phyloP scores from a whole-genome alignment of 2,888 invertebrate species.

The Andrena praecox region DNA sequence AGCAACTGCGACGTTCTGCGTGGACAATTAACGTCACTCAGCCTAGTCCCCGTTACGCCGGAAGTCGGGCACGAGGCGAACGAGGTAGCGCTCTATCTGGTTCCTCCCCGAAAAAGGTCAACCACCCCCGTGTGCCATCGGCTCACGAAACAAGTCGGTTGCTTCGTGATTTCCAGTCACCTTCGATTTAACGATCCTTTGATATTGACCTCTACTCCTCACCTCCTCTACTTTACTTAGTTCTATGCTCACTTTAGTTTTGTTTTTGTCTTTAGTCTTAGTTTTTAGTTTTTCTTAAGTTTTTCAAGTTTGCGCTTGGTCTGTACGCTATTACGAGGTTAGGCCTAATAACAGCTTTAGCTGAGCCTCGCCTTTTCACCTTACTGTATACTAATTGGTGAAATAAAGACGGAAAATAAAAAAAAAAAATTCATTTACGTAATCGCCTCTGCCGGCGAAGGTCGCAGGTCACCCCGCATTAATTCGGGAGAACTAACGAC shows the following conservation, averaged over 20 bases:
- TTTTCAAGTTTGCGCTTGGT: no score
- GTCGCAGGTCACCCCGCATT: slow-evolving; percentile 24
- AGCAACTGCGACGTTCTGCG: slow-evolving; percentile 28
- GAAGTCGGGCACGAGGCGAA: slow-evolving; percentile 29
- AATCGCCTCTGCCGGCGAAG: slow-evolving; percentile 18
- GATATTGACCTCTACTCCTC: no score
- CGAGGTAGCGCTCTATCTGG: slow-evolving; percentile 19
- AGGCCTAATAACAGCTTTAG: no score
- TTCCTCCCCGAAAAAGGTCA: slow-evolving; percentile 5
- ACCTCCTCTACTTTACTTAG: no score
- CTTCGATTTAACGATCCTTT: neutral
- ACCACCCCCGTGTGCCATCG: neutral
- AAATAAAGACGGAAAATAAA: no score
- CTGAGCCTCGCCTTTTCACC: no score
- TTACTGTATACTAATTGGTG: no score
- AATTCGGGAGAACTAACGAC: slow-evolving; percentile 34
- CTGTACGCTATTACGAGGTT: no score
- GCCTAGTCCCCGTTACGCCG: slow-evolving; percentile 16
- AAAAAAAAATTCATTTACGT: slow-evolving; percentile 39
- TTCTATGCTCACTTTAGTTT: no score
- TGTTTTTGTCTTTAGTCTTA: no score
- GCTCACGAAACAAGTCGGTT: neutral
- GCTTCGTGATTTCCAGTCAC: neutral
- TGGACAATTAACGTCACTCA: slow-evolving; percentile 36
- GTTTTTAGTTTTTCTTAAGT: no score